Evolutionary conservation across 2,797 vertebrate species (phyloP).

Genomic region (Squalus acanthias): DNA sequence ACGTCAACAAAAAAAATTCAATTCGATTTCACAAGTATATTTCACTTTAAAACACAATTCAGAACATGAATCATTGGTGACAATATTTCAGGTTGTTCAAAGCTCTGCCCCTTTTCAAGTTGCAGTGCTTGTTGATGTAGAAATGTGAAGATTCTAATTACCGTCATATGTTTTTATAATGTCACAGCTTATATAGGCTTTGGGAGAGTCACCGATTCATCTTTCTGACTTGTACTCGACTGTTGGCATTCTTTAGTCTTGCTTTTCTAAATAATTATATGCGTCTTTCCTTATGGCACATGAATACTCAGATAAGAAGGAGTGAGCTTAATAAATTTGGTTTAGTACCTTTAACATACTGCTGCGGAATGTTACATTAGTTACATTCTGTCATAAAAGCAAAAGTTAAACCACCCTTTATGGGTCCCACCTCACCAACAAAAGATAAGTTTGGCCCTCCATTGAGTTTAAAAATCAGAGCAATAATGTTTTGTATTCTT

Average conservation of each 20-base stretch:
- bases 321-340: background rate
- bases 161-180: background rate
- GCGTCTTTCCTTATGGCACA: background rate
- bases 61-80: background rate
- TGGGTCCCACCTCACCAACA: background rate
- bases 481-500: background rate
- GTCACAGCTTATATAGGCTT: no score
- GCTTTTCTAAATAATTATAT: background rate
- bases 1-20: no score
- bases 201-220: background rate
- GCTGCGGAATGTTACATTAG: background rate
- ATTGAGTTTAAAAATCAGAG: background rate
- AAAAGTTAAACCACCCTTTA: background rate
- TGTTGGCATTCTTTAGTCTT: background rate
- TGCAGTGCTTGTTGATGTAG: background rate
- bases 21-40: no score
- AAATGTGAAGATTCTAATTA: background rate
- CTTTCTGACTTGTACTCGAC: background rate
- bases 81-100: background rate
- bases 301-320: background rate
- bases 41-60: no score
- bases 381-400: background rate
- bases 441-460: background rate
- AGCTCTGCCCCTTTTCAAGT: background rate
- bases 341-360: background rate